Conservation (phyloP, 2,888 invertebrate genomes). For the Idaea aversata region DNA sequence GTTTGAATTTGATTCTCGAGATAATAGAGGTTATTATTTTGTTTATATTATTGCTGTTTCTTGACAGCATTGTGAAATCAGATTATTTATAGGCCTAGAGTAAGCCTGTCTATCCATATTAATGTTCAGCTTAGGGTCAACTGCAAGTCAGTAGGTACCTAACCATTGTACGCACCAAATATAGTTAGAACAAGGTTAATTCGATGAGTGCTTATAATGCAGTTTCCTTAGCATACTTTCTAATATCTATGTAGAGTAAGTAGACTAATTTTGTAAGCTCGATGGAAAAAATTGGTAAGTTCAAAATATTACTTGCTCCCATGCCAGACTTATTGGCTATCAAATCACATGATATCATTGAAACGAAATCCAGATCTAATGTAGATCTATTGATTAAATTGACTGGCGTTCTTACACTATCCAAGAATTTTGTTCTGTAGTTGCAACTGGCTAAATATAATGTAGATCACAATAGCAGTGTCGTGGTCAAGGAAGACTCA, state of each 20-base stretch:
- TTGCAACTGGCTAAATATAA: conserved; percentile 70
- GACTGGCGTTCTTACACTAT: conserved; percentile 14
- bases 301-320: no score
- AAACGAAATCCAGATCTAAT: neutral
- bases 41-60: neutral
- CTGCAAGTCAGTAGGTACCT: conserved; percentile 47
- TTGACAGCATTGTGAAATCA: neutral
- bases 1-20: no score
- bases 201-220: neutral
- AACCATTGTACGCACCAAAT: conserved; percentile 18
- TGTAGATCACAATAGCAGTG: conserved; percentile 70
- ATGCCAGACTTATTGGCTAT: neutral
- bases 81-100: neutral
- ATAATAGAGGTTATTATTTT: neutral
- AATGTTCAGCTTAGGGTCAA: conserved; percentile 25
- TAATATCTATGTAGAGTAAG: neutral
- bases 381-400: neutral
- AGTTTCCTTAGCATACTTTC: conserved; percentile 40
- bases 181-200: neutral
- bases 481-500: conserved; percentile 71
- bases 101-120: conserved; percentile 5
- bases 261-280: no score
- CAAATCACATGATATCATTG: neutral
- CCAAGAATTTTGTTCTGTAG: conserved; percentile 29
- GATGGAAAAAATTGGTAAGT: no score